A percentile compares a stretch with the other conserved stretches of the same genome.
phyloP scores from a whole-genome alignment of 30 jellyfish, hydroid and myxozoan species.

The Calvadosia cruxmelitensis region DNA sequence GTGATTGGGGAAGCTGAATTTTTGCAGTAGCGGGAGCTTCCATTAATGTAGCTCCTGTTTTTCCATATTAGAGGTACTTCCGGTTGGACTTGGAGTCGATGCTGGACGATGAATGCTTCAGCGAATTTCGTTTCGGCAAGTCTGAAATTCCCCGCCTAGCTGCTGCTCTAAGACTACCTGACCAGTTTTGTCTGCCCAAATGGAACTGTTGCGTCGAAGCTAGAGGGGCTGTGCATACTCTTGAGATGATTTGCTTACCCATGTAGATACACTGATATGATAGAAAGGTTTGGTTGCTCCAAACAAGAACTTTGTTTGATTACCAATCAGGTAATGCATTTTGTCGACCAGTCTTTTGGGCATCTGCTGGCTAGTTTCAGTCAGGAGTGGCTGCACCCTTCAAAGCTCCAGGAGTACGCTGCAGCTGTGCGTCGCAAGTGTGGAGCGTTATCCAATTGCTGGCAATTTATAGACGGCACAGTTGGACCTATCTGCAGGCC shows the following conservation, averaged over 20 bases:
- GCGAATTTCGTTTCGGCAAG: no score
- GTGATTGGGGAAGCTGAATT: no score
- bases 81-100: no score
- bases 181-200: no score
- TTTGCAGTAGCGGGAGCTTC: no score
- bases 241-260: slow-evolving; percentile 46
- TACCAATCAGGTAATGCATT: slow-evolving; percentile 23
- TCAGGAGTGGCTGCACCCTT: slow-evolving; percentile 42
- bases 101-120: no score
- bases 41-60: no score
- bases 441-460: slow-evolving; percentile 31
- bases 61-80: no score
- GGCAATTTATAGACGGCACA: slow-evolving; percentile 73
- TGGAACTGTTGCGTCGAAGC: no score
- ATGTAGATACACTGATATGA: slow-evolving; percentile 31
- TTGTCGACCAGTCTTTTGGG: slow-evolving; percentile 7
- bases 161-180: no score
- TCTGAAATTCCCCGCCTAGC: no score
- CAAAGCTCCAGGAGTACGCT: slow-evolving; percentile 25
- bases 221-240: slow-evolving; percentile 43
- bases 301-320: slow-evolving; percentile 42
- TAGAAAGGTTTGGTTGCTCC: slow-evolving; percentile 46
- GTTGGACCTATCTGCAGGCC: slow-evolving; percentile 79
- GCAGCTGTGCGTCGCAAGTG: slow-evolving; percentile 20
- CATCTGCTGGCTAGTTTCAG: slow-evolving; percentile 18